phyloP scores from a whole-genome alignment of 2,113 vertebrate species.

The Orthochromis indermauri region DNA sequence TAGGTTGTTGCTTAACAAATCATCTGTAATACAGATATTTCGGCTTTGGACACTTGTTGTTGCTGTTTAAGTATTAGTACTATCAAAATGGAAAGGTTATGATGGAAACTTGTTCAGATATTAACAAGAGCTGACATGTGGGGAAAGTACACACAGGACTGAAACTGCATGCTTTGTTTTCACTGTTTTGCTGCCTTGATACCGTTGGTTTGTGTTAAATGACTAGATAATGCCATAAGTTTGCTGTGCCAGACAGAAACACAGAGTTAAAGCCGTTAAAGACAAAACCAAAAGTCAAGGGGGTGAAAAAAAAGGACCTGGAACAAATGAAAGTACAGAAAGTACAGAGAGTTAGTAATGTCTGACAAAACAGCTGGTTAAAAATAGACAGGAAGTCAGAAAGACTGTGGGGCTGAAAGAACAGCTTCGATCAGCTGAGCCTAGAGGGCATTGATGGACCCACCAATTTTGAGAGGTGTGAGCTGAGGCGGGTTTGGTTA shows the following conservation, averaged over 20 bases:
- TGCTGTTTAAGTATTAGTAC: neutral
- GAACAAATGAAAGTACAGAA: neutral
- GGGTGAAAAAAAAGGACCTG: neutral
- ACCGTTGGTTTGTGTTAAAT: neutral
- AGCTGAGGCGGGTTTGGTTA: neutral
- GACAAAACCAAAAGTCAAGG: neutral
- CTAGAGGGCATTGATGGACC: neutral
- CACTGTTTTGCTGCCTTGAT: neutral
- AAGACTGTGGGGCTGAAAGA: neutral
- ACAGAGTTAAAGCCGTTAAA: neutral
- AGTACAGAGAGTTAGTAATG: neutral
- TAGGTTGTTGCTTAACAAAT: neutral
- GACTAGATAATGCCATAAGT: neutral
- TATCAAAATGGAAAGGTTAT: neutral
- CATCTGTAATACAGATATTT: neutral
- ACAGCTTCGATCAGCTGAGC: neutral
- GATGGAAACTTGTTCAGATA: neutral
- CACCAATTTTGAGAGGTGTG: neutral
- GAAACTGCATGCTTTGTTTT: neutral
- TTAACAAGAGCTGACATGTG: neutral
- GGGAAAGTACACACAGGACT: neutral
- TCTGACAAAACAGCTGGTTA: neutral
- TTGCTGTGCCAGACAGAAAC: neutral
- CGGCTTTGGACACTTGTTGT: fast-evolving
- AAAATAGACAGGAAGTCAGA: neutral